Evolutionary conservation across 2,797 vertebrate species (phyloP), one percentile per base, ranked within the genome.

Genomic region (Ceyx erithaca): DNA sequence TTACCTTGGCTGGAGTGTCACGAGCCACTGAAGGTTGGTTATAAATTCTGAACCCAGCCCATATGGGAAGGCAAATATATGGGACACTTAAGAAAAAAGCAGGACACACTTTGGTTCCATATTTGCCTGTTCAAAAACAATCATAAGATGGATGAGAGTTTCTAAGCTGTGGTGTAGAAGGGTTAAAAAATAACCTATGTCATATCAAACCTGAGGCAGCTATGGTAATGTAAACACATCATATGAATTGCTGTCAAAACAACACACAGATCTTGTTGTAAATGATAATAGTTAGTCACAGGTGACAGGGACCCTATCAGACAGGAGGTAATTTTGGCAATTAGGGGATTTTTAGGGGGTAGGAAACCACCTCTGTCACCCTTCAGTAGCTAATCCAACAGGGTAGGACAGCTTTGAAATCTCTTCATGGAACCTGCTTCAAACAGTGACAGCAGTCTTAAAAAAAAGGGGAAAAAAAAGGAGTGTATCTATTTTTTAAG

Each of bases 1-100:
- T 97, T 97, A 99, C 99, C 97, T 98, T 97, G 69, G 95, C 61
- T 80, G 97, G 97, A 71, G 93, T 80, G 2, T 96, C 95, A 0
- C 71, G 93, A 80, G 66, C 93, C 72, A 89, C 96, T 1, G 97
- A 83, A n/a, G 98, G 97, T 82, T 99, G 99, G 63, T 97, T 98
- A 89, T 98, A 98, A 96, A 99, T 98, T 26, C 98, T 98, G 96
- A 99, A 98, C 87, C 98, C 99, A 80, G 98, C 98, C 99, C 99
- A 99, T 52, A 99, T 83, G 2, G 99, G 98, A 91, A 99, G 98
- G 84, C 97, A 96, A 64, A 98, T 84, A n/a, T 99, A 99, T 1
- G 98, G 97, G 64, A 98, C 51, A 51, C 98, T 98, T 61, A 99
- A 96, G 92, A 99, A 95, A 93, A 98, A 98, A 57, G 98, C 97